Base-by-base conservation (phyloP, 2,888 invertebrate genomes). In the Trachelus troglodyta region DNA sequence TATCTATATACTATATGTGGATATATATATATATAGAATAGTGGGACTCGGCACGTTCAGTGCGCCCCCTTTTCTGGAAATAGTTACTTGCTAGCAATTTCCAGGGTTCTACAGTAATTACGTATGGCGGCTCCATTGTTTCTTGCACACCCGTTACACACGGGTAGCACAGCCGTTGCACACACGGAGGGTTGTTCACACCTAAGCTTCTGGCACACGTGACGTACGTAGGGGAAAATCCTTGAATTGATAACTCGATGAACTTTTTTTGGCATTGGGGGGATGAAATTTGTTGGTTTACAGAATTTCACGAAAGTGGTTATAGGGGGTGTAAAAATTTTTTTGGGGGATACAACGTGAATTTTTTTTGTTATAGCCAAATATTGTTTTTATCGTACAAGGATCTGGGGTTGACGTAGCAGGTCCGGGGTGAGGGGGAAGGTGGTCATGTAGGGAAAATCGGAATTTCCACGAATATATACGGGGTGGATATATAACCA, bases 71-170 rank as follows among this genome's bases (percentile, higher is more conserved):
- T 76, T 56, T 82, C 84, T 84, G 81, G 80, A 84, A 84, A 84
- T 84, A 84, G 84, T 84, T 81, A 82, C 76, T 75, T 75, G 80
- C 80, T 81, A 83, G 83, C 84, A 82, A 81, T 78, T 77, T 81
- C 69, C 80, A 79, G 84, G 77, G 81, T 79, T 77, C 79, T 77
- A 77, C 34, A 34, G 68, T 56, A 56, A 56, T 56, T 23, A 56
- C 23, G 40, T 56, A 9, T 9, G 15, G 40, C 40, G 15, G 1
- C 40, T 56, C 40, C 40, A 23, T 56, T 56, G 40, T 56, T 56
- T 56, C 40, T 23, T 56, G 40, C 40, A 56, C 40, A 56, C 40
- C 40, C 40, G 23, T 56, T 56, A 56, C 40, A 56, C 40, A 56
- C 40, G 37, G 12, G 12, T 12, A 1, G 37, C 34, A 11, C 34